Evolutionary conservation across 1,140 invertebrate genomes (phyloP).

Genomic region (Hetaerina americana): DNA sequence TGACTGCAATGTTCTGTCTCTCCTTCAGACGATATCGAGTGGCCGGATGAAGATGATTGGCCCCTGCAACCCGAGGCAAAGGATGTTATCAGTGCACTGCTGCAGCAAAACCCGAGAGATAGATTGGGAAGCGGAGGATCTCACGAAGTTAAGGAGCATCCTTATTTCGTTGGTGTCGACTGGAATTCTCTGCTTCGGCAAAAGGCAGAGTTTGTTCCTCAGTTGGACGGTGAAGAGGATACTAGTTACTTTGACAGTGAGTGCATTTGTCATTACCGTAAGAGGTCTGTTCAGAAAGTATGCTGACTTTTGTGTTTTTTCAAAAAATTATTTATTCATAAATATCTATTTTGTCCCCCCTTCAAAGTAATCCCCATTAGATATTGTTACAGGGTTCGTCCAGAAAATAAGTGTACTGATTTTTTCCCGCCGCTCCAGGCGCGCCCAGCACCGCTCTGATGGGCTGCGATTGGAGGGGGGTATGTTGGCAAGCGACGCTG

Average conservation of each 20-base stretch:
- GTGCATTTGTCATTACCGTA: too few relatives aligned
- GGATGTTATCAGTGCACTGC: conserved; percentile 76
- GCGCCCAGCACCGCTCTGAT: too few relatives aligned
- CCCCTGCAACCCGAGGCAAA: conserved; percentile 78
- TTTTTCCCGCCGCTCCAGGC: too few relatives aligned
- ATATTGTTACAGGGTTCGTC: too few relatives aligned
- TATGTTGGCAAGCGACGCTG: too few relatives aligned
- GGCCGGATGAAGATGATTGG: conserved; percentile 89
- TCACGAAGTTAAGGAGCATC: conserved; percentile 92
- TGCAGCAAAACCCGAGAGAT: conserved; percentile 88
- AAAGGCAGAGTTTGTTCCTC: conserved; percentile 99
- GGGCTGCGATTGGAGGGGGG: too few relatives aligned
- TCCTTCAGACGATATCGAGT: conserved; percentile 77
- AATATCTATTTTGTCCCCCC: too few relatives aligned
- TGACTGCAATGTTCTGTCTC: conserved; percentile 17
- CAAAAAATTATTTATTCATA: too few relatives aligned
- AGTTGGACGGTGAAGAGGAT: conserved; percentile 93
- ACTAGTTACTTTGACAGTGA: conserved; percentile 98
- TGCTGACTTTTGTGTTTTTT: too few relatives aligned
- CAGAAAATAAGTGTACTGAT: too few relatives aligned
- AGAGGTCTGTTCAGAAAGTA: too few relatives aligned
- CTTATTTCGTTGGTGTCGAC: conserved; percentile 85
- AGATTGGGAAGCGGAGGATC: conserved; percentile 87
- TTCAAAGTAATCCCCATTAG: too few relatives aligned
- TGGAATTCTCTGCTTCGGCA: conserved; percentile 92